Evolutionary conservation across 2,888 invertebrate genomes (phyloP).

Genomic region (Pediacus dermestoides): DNA sequence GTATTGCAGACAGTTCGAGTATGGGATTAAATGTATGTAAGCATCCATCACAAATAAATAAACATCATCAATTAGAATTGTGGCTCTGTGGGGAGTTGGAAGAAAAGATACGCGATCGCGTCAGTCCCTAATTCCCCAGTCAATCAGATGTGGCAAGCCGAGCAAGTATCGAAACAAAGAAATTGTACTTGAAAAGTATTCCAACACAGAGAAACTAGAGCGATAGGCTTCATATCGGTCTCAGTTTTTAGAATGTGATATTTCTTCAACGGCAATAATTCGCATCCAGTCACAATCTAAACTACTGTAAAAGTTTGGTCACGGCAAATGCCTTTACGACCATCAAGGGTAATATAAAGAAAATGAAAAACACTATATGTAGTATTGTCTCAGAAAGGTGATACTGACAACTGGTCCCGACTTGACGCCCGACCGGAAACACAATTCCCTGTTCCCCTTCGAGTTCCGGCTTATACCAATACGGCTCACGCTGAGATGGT

Average conservation of each 20-base stretch:
- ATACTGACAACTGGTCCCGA: conserved; percentile 46
- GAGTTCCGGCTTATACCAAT: conserved; percentile 37
- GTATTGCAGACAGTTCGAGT: no score
- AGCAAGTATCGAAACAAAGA: conserved; percentile 45
- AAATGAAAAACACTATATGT: conserved; percentile 77
- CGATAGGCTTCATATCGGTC: conserved; percentile 45
- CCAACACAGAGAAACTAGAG: conserved; percentile 39
- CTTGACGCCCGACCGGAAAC: conserved; percentile 43
- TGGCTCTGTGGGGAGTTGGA: conserved; percentile 36
- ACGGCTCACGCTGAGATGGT: conserved; percentile 25
- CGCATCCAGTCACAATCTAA: conserved; percentile 49
- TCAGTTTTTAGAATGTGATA: conserved; percentile 44
- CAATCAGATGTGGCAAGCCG: conserved; percentile 48
- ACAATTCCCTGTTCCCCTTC: conserved; percentile 31
- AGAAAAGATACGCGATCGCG: conserved; percentile 35
- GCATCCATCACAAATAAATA: conserved; percentile 35
- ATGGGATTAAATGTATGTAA: no score
- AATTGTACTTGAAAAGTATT: conserved; percentile 49
- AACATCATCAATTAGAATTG: conserved; percentile 43
- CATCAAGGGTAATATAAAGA: conserved; percentile 83
- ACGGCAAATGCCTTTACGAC: conserved; percentile 86
- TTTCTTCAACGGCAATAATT: conserved; percentile 38
- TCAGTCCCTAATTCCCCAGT: conserved; percentile 47
- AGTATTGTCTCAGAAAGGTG: conserved; percentile 48
- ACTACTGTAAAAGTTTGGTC: conserved; percentile 65